Evolutionary conservation across 2,888 invertebrate species (phyloP).

Genomic region (Meloe dianella): DNA sequence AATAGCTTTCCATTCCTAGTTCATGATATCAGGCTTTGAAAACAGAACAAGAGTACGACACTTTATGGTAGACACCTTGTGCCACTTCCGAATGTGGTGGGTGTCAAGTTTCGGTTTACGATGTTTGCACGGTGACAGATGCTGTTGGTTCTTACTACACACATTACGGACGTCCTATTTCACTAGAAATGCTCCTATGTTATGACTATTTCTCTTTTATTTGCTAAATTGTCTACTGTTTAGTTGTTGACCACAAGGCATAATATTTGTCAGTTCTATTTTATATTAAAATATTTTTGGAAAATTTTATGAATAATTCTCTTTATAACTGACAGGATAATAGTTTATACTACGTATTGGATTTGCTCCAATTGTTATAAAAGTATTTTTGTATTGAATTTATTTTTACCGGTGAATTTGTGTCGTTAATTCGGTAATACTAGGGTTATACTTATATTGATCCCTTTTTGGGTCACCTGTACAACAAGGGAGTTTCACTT

Average conservation of each 20-base stretch:
- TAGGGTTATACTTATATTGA: slow-evolving; percentile 24
- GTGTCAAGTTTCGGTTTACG: slow-evolving; percentile 55
- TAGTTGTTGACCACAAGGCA: not conserved
- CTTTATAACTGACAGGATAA: not conserved
- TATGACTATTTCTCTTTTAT: slow-evolving; percentile 13
- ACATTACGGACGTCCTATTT: slow-evolving; percentile 20
- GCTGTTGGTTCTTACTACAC: slow-evolving; percentile 35
- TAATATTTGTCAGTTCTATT: not conserved
- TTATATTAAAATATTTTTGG: not conserved
- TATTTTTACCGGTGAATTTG: slow-evolving; percentile 27
- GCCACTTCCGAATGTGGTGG: slow-evolving; percentile 54
- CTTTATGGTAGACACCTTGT: slow-evolving; percentile 56
- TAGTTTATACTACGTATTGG: not conserved
- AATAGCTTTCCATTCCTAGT: slow-evolving; percentile 20
- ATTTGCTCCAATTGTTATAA: slow-evolving; percentile 5
- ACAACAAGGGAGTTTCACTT: slow-evolving; percentile 31
- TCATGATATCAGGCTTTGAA: slow-evolving; percentile 26
- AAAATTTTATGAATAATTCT: not conserved
- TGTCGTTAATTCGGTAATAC: slow-evolving; percentile 38
- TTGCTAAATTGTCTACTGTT: slow-evolving; percentile 21
- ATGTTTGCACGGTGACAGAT: slow-evolving; percentile 57
- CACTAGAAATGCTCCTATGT: slow-evolving; percentile 11
- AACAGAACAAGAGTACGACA: slow-evolving; percentile 39
- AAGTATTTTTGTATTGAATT: slow-evolving; percentile 6
- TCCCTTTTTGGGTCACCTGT: slow-evolving; percentile 36